These are phyloP conservation scores for Origma solitaria DNA, from an alignment of 2,113 vertebrate genomes.

Conservation along the genomic window DNA sequence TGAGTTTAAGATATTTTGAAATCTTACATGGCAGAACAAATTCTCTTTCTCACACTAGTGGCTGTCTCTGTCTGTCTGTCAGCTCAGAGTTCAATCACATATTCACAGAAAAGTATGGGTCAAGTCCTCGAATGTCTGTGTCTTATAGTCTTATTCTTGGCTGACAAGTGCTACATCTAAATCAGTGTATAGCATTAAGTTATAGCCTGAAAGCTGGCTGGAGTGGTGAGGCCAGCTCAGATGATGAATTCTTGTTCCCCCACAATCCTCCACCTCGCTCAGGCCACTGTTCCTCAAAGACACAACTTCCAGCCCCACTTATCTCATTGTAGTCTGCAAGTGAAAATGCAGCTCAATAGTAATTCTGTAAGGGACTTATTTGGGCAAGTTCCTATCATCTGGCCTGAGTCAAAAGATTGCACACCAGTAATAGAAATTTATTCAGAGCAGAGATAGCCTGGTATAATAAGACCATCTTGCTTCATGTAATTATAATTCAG, in stretches of 20 bases:
- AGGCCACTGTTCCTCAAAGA: background rate
- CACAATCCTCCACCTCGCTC: background rate
- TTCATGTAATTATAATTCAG: conserved; percentile 36
- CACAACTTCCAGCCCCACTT: background rate
- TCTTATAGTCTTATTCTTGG: conserved; percentile 46
- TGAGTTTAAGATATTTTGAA: conserved; percentile 36
- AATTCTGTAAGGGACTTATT: background rate
- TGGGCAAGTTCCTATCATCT: conserved; percentile 15
- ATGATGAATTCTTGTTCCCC: background rate
- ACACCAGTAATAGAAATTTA: conserved; percentile 31
- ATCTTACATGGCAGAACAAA: conserved; percentile 54
- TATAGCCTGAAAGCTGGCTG: conserved; percentile 30
- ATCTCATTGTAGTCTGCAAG: background rate
- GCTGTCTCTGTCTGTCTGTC: conserved; percentile 47
- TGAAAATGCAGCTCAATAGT: background rate
- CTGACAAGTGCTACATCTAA: conserved; percentile 64
- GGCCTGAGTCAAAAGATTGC: conserved; percentile 25
- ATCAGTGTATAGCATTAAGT: conserved; percentile 43
- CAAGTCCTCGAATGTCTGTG: conserved; percentile 46
- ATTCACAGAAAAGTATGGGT: conserved; percentile 59
- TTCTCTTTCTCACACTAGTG: conserved; percentile 46
- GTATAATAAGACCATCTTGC: conserved; percentile 25
- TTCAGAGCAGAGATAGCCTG: conserved; percentile 42
- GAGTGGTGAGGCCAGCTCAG: background rate
- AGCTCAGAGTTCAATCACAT: conserved; percentile 47